Evolutionary conservation across 2,888 invertebrate genomes (phyloP), one percentile per base, ranked within the genome.

Genomic region (Ornithoptera alexandrae): DNA sequence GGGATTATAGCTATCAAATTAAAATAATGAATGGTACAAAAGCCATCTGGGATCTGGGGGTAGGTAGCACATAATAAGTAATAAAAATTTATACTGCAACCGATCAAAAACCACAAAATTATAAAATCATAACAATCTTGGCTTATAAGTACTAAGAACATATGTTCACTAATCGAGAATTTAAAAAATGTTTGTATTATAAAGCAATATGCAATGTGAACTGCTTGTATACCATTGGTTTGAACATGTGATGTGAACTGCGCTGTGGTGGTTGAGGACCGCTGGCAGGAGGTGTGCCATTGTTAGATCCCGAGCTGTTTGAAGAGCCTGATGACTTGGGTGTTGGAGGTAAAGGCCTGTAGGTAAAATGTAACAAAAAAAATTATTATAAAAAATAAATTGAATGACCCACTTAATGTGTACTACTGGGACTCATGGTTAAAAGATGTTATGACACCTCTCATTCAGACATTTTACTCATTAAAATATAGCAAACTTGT

Each of bases 171-270:
- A 30, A 30, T 30, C 2, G 30, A 10, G 7, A 46, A 12, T 46
- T 7, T 7, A 10, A 46, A 46, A 46, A 46, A 46, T 2, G 2
- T 1, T 6, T 17, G 5, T 15, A 50, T 50, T 50, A 17, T 17
- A 50, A 15, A 50, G 50, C 12, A 50, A 50, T 60, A 60, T 60
- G 17, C 17, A 42, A 46, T 18, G 1, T 57, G 1, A 57, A 61
- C 24, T 61, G 20, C 24, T 39, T 22, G 69, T 77, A 57, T 79
- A 97, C 97, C 97, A 97, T 96, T 76, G 97, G 97, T 88, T 97
- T 97, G 90, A 97, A 97, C 83, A 97, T 94, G 85, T 97, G 96
- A 83, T 95, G 95, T 63, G 97, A 96, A 84, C 96, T 96, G 75
- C 97, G 95, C 83, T 97, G 97, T 73, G 95, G 96, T 64, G 96